phyloP scores from a whole-genome alignment of 2,797 vertebrate species.

The Scolopax bukidnonensis region DNA sequence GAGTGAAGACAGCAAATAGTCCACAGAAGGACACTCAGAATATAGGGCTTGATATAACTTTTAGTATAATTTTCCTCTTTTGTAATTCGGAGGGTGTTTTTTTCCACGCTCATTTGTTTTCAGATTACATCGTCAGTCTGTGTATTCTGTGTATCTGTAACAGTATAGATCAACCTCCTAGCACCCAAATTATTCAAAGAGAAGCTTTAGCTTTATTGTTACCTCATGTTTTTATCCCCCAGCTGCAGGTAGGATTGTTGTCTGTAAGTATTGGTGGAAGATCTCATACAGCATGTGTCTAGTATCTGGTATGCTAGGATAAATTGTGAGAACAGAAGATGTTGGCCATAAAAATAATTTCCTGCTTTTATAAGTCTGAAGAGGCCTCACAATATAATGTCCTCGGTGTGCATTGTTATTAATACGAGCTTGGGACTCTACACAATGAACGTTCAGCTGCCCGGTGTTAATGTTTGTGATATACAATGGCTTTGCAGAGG shows the following conservation, averaged over 20 bases:
- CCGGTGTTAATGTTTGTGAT: not conserved
- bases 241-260: not conserved
- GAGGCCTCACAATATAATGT: not conserved
- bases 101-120: not conserved
- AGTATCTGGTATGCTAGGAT: not conserved
- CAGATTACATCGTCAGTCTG: not conserved
- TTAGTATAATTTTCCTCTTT: not conserved
- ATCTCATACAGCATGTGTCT: not conserved
- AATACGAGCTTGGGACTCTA: not conserved
- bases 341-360: conserved; percentile 35
- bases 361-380: not conserved
- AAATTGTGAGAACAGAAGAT: conserved; percentile 3
- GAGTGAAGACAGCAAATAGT: not conserved
- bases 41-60: not conserved
- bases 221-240: not conserved
- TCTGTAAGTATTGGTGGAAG: not conserved
- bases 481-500: not conserved
- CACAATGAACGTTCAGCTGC: not conserved
- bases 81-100: not conserved
- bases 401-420: not conserved
- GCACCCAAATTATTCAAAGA: not conserved
- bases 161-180: not conserved
- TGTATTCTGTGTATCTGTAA: not conserved
- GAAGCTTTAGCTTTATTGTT: not conserved
- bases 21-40: not conserved